phyloP scores from a whole-genome alignment of 2,113 vertebrate species.

The Anas platyrhynchos region DNA sequence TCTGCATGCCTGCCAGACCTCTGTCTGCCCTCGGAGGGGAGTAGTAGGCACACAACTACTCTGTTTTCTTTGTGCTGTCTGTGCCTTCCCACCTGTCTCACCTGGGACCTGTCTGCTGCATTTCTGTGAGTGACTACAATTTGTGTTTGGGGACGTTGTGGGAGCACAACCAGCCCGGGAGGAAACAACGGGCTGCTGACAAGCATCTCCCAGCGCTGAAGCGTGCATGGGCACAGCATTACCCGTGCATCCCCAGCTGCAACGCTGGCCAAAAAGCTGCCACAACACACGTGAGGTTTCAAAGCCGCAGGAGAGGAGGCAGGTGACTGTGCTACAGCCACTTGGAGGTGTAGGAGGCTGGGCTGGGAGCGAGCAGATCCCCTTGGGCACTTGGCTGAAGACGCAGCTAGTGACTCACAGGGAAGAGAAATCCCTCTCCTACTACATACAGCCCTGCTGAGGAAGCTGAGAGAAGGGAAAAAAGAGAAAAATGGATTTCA shows the following conservation, averaged over 20 bases:
- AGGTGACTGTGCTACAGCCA: neutral
- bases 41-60: neutral
- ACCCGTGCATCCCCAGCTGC: neutral
- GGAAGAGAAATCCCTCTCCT: neutral
- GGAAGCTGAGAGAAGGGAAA: neutral
- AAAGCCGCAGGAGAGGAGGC: neutral
- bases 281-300: neutral
- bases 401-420: neutral
- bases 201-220: neutral
- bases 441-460: neutral
- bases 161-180: rapidly evolving
- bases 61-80: neutral
- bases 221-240: neutral
- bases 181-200: neutral
- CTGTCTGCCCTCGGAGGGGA: neutral
- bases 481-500: neutral
- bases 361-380: neutral
- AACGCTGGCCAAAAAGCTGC: neutral
- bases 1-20: neutral
- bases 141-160: neutral
- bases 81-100: neutral
- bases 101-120: neutral
- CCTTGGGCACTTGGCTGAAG: neutral
- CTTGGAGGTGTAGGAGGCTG: neutral
- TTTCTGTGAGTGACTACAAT: neutral